A percentile compares a stretch with the other conserved stretches of the same genome.
Conservation (phyloP, 1,140 invertebrate genomes). For the Rhyzopertha dominica region DNA sequence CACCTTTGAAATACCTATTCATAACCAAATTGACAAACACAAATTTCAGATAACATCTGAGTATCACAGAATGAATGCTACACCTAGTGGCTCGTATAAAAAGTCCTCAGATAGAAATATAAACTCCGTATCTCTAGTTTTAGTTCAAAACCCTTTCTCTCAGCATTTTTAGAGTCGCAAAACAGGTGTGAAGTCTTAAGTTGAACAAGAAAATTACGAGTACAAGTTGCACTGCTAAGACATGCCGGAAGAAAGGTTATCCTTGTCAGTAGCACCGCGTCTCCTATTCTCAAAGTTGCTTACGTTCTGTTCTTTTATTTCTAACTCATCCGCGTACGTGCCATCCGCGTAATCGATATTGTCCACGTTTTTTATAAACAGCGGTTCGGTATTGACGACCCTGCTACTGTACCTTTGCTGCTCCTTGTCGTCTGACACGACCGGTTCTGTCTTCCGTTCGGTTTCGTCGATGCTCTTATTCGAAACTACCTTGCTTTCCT, state of each 20-base stretch:
- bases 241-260: slow-evolving; percentile 49
- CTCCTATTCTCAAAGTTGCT: slow-evolving; percentile 24
- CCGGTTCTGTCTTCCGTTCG: slow-evolving; percentile 39
- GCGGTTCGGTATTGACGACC: slow-evolving; percentile 43
- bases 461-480: slow-evolving; percentile 42
- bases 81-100: slow-evolving; percentile 46
- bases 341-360: slow-evolving; percentile 31
- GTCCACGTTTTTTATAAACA: slow-evolving; percentile 43
- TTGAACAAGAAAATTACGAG: too few relatives aligned
- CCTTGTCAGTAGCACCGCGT: slow-evolving; percentile 34
- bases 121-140: too few relatives aligned
- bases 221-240: slow-evolving; percentile 45
- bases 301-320: slow-evolving; percentile 23
- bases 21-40: too few relatives aligned
- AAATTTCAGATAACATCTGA: slow-evolving; percentile 34
- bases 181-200: too few relatives aligned
- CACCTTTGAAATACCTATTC: too few relatives aligned
- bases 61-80: slow-evolving; percentile 48
- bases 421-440: slow-evolving; percentile 41
- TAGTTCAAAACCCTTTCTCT: too few relatives aligned
- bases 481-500: slow-evolving; percentile 38
- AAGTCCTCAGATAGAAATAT: slow-evolving; percentile 40
- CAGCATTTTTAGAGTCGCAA: too few relatives aligned
- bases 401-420: slow-evolving; percentile 43
- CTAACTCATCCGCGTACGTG: slow-evolving; percentile 18